Evolutionary conservation across 1,140 invertebrate species (phyloP).

Genomic region (Kradibia gibbosae): DNA sequence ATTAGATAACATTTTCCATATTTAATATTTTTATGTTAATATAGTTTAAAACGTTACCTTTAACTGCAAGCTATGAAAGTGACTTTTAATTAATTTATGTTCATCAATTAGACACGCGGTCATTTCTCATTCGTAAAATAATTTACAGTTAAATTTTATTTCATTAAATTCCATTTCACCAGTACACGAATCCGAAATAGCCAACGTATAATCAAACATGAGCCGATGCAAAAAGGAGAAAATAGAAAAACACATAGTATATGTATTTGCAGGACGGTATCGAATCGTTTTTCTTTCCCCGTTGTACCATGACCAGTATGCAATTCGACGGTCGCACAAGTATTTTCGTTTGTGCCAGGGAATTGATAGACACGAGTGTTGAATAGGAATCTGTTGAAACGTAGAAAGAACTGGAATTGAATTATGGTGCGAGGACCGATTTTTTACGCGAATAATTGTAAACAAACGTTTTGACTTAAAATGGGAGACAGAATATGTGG

Average conservation of each 20-base stretch:
- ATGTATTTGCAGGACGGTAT: neutral
- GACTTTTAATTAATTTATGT: neutral
- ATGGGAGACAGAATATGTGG: neutral
- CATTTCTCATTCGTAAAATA: neutral
- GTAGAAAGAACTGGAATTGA: conserved; percentile 29
- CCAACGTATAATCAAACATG: neutral
- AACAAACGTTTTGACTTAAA: neutral
- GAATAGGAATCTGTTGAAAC: conserved; percentile 1
- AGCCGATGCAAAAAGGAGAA: neutral
- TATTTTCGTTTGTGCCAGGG: neutral
- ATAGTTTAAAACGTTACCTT: neutral
- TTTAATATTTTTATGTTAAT: neutral
- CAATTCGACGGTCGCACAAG: conserved; percentile 2
- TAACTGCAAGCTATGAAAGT: neutral
- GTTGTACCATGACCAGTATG: neutral
- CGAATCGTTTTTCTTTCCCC: conserved; percentile 9
- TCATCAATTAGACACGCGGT: neutral
- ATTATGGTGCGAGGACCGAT: neutral
- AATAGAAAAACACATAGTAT: neutral
- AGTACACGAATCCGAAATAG: too few species aligned
- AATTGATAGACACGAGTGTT: conserved; percentile 12
- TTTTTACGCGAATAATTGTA: conserved; percentile 6
- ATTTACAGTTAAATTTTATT: conserved; percentile 18
- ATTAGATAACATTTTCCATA: too few species aligned
- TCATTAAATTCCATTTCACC: neutral